phyloP scores from a whole-genome alignment of 2,113 vertebrate species.

The Pongo abelii region DNA sequence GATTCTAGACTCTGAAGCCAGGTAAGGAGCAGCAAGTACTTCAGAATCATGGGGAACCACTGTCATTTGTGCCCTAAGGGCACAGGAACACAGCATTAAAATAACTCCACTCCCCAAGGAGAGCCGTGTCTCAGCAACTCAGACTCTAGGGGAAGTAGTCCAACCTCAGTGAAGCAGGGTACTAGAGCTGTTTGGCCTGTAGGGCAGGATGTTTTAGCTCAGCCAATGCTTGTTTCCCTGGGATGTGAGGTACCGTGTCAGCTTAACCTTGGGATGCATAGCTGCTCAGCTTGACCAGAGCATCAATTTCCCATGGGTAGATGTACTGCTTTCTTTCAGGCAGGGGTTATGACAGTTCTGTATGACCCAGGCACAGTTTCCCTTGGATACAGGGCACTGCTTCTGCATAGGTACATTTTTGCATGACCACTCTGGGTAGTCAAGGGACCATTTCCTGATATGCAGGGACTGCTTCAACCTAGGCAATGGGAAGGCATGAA shows the following conservation, averaged over 20 bases:
- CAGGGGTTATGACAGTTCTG: not conserved
- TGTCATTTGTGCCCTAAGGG: not conserved
- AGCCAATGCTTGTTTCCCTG: not conserved
- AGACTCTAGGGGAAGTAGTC: not conserved
- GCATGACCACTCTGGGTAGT: too few relatives aligned
- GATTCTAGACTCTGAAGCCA: not conserved
- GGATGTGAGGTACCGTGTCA: not conserved
- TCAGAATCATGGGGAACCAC: not conserved
- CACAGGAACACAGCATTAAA: not conserved
- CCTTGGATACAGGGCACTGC: too few relatives aligned
- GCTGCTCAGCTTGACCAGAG: not conserved
- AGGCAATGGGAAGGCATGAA: not conserved
- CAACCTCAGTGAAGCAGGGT: not conserved
- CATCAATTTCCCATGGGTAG: not conserved
- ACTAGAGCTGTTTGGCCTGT: not conserved
- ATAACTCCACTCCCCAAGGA: not conserved
- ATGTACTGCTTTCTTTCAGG: not conserved
- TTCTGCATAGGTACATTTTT: too few relatives aligned
- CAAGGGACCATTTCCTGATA: not conserved
- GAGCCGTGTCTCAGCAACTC: not conserved
- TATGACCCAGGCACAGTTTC: too few relatives aligned
- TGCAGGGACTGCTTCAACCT: not conserved
- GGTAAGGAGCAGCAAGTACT: not conserved
- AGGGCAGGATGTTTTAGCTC: not conserved
- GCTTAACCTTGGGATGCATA: not conserved